Conservation (phyloP, 2,113 vertebrate species). For the Sphyrna mokarran region DNA sequence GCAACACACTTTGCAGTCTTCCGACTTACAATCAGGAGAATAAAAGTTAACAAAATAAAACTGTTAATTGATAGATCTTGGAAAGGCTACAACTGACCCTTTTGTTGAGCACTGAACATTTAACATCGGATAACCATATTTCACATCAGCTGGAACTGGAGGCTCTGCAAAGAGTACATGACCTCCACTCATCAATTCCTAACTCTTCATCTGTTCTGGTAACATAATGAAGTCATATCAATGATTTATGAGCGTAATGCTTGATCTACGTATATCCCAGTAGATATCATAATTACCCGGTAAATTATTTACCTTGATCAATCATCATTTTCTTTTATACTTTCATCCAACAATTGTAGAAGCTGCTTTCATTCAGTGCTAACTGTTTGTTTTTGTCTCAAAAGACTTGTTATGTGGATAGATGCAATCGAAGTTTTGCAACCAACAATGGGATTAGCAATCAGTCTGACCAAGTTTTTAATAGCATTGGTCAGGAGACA, state of each 20-base stretch:
- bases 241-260: constrained; percentile 19
- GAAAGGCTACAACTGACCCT: not conserved
- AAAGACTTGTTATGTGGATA: not conserved
- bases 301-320: constrained; percentile 34
- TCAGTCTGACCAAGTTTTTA: not conserved
- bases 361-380: not conserved
- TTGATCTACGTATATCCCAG: not conserved
- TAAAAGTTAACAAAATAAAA: not conserved
- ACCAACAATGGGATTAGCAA: not conserved
- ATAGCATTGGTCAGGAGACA: not conserved
- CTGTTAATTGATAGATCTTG: not conserved
- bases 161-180: not conserved
- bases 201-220: not conserved
- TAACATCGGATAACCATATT: not conserved
- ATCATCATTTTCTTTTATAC: constrained; percentile 28
- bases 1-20: not conserved
- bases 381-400: not conserved
- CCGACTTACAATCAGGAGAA: not conserved
- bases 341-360: not conserved
- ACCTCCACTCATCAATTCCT: not conserved
- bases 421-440: not conserved
- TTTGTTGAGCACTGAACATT: not conserved
- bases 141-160: not conserved
- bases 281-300: not conserved
- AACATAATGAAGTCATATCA: constrained; percentile 2